phyloP scores from a whole-genome alignment of 1,140 invertebrate genomes.

The Battus philenor region DNA sequence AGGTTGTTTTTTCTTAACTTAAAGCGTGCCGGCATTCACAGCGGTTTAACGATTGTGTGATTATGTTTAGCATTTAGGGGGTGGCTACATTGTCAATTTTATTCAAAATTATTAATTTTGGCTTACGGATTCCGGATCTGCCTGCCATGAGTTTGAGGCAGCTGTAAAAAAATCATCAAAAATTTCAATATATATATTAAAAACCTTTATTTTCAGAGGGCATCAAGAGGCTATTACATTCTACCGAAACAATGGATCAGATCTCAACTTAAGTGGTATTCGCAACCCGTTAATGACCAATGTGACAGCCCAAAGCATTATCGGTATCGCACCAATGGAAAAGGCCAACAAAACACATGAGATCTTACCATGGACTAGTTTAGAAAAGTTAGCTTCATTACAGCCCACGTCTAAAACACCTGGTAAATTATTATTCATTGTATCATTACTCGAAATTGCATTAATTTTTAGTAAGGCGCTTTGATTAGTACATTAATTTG shows the following conservation, averaged over 20 bases:
- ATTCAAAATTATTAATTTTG: no score
- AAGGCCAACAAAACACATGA: conserved; percentile 9
- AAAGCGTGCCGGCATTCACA: no score
- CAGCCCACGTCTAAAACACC: background rate
- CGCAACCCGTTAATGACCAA: conserved; percentile 44
- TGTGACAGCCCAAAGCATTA: conserved; percentile 46
- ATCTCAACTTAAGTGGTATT: conserved; percentile 39
- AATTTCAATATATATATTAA: no score
- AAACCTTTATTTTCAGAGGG: conserved; percentile 40
- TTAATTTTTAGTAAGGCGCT: background rate
- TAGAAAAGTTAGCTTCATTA: conserved; percentile 18
- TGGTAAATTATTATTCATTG: no score
- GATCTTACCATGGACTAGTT: conserved; percentile 20
- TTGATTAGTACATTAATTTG: background rate
- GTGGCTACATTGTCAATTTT: no score
- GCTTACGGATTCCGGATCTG: no score
- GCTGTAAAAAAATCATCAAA: no score
- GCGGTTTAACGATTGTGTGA: no score
- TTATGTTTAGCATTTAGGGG: no score
- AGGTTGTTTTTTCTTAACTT: no score
- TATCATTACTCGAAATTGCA: background rate
- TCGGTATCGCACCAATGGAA: conserved; percentile 33
- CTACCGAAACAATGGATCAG: conserved; percentile 43
- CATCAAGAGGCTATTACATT: conserved; percentile 50
- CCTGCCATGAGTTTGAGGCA: no score